A percentile compares a stretch with the other conserved stretches of the same genome.
These are phyloP conservation scores for Micoletzkya japonica DNA, from an alignment of 2,888 invertebrate species.

Conservation along the genomic window DNA sequence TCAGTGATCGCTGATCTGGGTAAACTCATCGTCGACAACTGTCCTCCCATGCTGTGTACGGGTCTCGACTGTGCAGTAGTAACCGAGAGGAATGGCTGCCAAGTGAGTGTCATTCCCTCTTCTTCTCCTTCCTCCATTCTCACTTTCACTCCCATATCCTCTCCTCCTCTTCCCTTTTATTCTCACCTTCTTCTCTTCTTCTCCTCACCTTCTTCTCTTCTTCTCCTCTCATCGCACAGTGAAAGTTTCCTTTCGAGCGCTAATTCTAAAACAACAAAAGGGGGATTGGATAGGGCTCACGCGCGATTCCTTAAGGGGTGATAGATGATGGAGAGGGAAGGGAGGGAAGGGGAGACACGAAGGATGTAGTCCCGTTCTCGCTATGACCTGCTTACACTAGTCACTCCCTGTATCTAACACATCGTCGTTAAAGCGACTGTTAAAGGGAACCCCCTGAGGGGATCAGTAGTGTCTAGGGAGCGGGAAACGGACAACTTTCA, in stretches of 20 bases:
- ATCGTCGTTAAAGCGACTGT: no score
- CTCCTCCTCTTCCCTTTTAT: slow-evolving; percentile 3
- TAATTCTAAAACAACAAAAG: slow-evolving; percentile 16
- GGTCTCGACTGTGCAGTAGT: slow-evolving; percentile 63
- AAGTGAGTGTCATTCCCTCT: slow-evolving; percentile 39
- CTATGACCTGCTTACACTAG: no score
- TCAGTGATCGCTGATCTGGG: slow-evolving; percentile 61
- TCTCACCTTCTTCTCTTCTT: slow-evolving; percentile 8
- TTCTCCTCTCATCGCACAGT: slow-evolving; percentile 14
- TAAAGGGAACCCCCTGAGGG: no score
- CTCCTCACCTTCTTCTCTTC: slow-evolving; percentile 9
- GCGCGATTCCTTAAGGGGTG: slow-evolving; percentile 19
- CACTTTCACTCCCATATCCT: not conserved
- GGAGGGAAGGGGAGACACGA: slow-evolving; percentile 6
- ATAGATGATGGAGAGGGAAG: slow-evolving; percentile 22
- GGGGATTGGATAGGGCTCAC: not conserved
- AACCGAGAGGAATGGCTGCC: slow-evolving; percentile 63
- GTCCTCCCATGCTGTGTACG: slow-evolving; percentile 64
- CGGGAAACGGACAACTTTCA: no score
- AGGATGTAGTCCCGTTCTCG: no score
- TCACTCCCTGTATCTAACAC: no score
- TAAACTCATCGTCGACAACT: slow-evolving; percentile 62
- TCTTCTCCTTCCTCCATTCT: not conserved
- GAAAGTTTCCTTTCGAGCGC: slow-evolving; percentile 7
- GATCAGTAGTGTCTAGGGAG: no score